Base-by-base conservation (phyloP, 2,113 vertebrate species). In the Spea bombifrons region DNA sequence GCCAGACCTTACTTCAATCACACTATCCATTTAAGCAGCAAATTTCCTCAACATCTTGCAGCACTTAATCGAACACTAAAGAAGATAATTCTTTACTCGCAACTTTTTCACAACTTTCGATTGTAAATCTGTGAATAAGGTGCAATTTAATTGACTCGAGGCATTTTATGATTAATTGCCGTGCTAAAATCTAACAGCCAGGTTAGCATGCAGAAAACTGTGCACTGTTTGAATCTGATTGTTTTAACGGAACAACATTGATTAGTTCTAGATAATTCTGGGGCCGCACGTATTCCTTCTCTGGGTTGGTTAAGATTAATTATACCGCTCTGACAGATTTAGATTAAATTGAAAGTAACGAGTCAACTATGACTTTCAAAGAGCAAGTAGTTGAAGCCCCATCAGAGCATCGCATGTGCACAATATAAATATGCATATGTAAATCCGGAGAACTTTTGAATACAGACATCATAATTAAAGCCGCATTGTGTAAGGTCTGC, bases 1-100 rank as follows among this genome's bases (percentile, higher is more conserved):
- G 85, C 90, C 88, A 90, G 86, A 86, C 84, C 88, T 89, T 78
- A 88, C 86, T 88, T 89, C 84, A 89, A 88, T 87, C 70, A 71
- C 75, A 66, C 78, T 82, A 84, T 83, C 75, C 86, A 84, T 84
- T 86, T 82, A 78, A 85, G 75, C 82, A 63, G 83, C 83, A 82
- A 86, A 81, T 88, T 86, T 84, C 81, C 85, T 87, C 81, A 85
- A 49, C 79, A 83, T 88, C 86, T 89, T 87, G 66, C 83, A 86
- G 75, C 83, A 85, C 75, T 86, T 86, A 86, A 85, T 91, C 82
- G 88, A 88, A 83, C 84, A 84, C 85, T 89, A 84, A 77, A 82
- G 85, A 84, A 81, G 8, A 81, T 78, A 81, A 72, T 4, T 84
- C 64, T 88, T 83, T 30, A 30, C 30, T 30, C 30, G 2, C 30